Conservation (phyloP, 1,140 invertebrate genomes). For the Tetragnatha versicolor region DNA sequence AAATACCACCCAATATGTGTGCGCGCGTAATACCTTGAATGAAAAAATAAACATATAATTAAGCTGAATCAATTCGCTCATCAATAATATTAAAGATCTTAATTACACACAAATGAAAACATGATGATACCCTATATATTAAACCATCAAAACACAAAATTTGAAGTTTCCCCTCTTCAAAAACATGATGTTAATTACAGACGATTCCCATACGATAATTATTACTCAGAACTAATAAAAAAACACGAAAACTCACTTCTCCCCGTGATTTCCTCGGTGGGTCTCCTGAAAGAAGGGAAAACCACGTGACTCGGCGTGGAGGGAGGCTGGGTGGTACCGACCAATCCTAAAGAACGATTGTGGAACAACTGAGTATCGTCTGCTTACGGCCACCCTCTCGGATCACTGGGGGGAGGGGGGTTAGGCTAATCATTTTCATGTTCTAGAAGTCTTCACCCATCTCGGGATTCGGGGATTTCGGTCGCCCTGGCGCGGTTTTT, state of each 20-base stretch:
- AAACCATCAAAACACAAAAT: no score
- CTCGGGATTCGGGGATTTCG: conserved; percentile 1
- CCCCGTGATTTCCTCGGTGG: conserved; percentile 30
- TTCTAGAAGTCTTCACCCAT: conserved; percentile 45
- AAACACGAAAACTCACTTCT: conserved; percentile 32
- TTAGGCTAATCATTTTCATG: conserved; percentile 52
- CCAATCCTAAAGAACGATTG: conserved; percentile 41
- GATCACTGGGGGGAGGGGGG: conserved; percentile 23
- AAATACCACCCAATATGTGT: no score
- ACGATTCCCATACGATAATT: no score
- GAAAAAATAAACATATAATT: no score
- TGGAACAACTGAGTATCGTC: conserved; percentile 41
- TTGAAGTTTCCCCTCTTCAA: no score
- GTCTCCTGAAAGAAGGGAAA: conserved; percentile 8
- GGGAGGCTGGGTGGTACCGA: conserved; percentile 9
- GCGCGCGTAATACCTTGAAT: no score
- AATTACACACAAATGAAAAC: no score
- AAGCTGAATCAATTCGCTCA: no score
- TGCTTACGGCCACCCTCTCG: conserved; percentile 46
- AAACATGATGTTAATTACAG: no score
- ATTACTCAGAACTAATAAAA: neutral
- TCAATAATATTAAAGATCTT: no score
- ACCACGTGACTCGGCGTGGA: conserved; percentile 28
- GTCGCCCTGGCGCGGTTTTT: no score
- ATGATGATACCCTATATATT: no score